Evolutionary conservation across 2,797 vertebrate genomes (phyloP).

Genomic region (Galago senegalensis): DNA sequence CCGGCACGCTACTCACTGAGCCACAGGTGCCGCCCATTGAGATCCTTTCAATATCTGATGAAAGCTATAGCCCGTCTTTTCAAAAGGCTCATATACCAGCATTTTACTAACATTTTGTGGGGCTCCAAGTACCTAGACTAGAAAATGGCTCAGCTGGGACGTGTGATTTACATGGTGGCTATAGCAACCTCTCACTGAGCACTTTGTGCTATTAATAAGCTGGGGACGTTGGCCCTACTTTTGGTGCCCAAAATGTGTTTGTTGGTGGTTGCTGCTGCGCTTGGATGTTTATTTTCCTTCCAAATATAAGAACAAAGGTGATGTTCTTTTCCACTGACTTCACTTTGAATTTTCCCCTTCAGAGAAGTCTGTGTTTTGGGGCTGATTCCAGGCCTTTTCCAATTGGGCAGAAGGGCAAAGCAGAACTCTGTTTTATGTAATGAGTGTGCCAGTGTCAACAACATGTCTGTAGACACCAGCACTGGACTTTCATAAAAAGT

Average conservation of each 20-base stretch:
- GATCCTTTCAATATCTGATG: not conserved
- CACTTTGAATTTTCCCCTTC: not conserved
- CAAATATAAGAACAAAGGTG: constrained; percentile 69
- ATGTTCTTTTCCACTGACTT: constrained; percentile 58
- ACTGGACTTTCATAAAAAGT: not conserved
- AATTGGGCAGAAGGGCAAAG: constrained; percentile 56
- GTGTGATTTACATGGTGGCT: too few species aligned
- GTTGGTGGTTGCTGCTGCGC: not conserved
- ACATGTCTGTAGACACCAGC: not conserved
- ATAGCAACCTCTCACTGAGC: not conserved
- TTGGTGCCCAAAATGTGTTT: accelerated
- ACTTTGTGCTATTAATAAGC: not conserved
- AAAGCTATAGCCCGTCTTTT: not conserved
- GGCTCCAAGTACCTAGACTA: not conserved
- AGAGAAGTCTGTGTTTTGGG: constrained; percentile 13
- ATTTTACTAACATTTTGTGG: not conserved
- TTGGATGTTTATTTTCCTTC: constrained; percentile 41
- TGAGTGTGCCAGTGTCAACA: not conserved
- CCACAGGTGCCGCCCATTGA: not conserved
- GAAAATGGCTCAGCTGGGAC: not conserved
- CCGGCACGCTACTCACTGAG: too few species aligned
- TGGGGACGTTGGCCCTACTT: not conserved
- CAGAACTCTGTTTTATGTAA: not conserved
- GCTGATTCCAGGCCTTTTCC: not conserved
- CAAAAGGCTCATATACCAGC: not conserved